A percentile compares a stretch with the other conserved stretches of the same genome.
Evolutionary conservation across 2,888 invertebrate genomes (phyloP).

Genomic region (Branchipolynoe longqiensis): DNA sequence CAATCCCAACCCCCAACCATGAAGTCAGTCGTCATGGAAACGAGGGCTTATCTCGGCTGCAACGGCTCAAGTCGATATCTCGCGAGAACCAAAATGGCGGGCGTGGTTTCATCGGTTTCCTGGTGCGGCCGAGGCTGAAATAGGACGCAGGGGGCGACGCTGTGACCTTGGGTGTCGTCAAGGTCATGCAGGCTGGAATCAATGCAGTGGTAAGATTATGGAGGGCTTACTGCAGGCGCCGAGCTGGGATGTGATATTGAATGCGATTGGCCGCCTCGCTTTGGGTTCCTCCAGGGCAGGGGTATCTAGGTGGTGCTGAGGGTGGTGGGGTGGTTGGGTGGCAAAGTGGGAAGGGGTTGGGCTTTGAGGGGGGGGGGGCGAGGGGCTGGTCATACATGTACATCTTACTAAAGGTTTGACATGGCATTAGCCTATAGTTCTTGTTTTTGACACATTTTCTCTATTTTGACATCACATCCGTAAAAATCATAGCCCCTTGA

Average conservation of each 20-base stretch:
- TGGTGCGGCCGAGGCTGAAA: neutral
- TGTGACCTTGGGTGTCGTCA: conserved; percentile 42
- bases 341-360: neutral
- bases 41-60: conserved; percentile 28
- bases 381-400: too few species aligned
- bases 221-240: conserved; percentile 10
- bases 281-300: neutral
- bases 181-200: conserved; percentile 28
- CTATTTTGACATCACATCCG: too few species aligned
- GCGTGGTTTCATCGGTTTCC: neutral
- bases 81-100: conserved; percentile 40
- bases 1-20: too few species aligned
- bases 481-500: too few species aligned
- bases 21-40: conserved; percentile 49
- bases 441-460: too few species aligned
- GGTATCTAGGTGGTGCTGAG: neutral
- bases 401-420: too few species aligned
- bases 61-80: conserved; percentile 31
- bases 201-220: conserved; percentile 20
- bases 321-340: neutral
- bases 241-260: conserved; percentile 34
- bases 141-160: neutral
- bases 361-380: too few species aligned
- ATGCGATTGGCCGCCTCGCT: conserved; percentile 6
- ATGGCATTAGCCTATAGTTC: too few species aligned